phyloP scores from a whole-genome alignment of 2,797 vertebrate species.

The Sebastiscus tertius region DNA sequence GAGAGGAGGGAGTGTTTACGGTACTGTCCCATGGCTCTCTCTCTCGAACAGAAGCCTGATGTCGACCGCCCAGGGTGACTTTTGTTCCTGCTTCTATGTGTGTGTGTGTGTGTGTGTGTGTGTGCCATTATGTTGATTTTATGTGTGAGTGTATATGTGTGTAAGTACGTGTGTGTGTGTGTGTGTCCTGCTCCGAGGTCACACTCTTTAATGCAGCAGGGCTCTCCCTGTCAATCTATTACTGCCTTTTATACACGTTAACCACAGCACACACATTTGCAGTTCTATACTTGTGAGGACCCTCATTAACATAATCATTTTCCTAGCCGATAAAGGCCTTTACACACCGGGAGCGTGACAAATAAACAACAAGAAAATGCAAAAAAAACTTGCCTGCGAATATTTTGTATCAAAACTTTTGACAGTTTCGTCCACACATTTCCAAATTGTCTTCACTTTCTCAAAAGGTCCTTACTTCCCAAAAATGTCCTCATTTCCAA shows the following conservation, averaged over 20 bases:
- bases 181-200: constrained; percentile 2
- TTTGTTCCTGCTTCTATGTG: constrained; percentile 41
- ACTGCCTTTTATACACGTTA: not conserved
- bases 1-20: constrained; percentile 85
- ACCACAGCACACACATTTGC: not conserved
- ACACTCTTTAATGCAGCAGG: constrained; percentile 1
- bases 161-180: constrained; percentile 7
- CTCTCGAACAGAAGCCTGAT: constrained; percentile 39
- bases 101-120: constrained; percentile 21
- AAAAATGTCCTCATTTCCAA: not conserved
- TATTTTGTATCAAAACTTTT: too few relatives aligned
- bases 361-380: too few relatives aligned
- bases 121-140: constrained; percentile 13
- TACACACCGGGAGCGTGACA: too few relatives aligned
- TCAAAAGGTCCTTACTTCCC: not conserved
- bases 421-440: too few relatives aligned
- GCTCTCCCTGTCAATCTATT: not conserved
- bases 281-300: not conserved
- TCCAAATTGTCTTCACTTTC: not conserved
- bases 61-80: constrained; percentile 57
- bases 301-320: not conserved
- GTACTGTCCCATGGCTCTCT: constrained; percentile 75
- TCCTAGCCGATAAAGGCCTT: not conserved
- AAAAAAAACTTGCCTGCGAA: too few relatives aligned
- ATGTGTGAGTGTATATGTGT: constrained; percentile 22